These are phyloP conservation scores for Parus major DNA, from an alignment of 2,113 vertebrate species.

Conservation along the genomic window DNA sequence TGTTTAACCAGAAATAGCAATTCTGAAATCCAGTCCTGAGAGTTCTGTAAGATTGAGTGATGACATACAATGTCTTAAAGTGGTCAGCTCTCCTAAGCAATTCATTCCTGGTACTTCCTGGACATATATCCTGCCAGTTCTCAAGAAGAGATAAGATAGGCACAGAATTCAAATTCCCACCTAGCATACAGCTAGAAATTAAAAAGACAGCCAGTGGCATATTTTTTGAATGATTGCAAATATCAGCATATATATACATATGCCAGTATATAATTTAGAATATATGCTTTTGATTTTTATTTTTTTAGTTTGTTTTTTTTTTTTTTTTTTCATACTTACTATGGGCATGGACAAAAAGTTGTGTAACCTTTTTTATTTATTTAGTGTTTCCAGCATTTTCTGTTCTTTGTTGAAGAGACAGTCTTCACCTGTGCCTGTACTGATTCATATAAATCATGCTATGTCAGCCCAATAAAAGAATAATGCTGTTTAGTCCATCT, in stretches of 20 bases:
- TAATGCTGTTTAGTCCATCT: not conserved
- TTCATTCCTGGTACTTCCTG: not conserved
- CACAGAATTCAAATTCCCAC: not conserved
- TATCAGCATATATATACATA: not conserved
- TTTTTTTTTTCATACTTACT: not conserved
- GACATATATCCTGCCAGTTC: not conserved
- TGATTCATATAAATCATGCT: not conserved
- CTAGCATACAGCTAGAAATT: not conserved
- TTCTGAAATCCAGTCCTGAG: not conserved
- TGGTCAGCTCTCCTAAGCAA: not conserved
- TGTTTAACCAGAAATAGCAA: not conserved
- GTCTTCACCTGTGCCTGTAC: not conserved
- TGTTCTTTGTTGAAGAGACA: not conserved
- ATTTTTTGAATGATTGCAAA: not conserved
- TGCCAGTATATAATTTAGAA: not conserved
- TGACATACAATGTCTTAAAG: not conserved
- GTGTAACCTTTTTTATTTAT: not conserved
- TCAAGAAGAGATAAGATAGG: not conserved
- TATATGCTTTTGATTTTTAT: not conserved
- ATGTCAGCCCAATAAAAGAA: not conserved
- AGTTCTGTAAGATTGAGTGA: not conserved
- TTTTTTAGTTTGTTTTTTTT: not conserved
- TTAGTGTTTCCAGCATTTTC: not conserved
- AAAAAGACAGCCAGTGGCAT: not conserved
- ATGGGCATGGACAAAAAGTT: not conserved